Conservation (phyloP, 2,113 vertebrate species). For the Strix uralensis region DNA sequence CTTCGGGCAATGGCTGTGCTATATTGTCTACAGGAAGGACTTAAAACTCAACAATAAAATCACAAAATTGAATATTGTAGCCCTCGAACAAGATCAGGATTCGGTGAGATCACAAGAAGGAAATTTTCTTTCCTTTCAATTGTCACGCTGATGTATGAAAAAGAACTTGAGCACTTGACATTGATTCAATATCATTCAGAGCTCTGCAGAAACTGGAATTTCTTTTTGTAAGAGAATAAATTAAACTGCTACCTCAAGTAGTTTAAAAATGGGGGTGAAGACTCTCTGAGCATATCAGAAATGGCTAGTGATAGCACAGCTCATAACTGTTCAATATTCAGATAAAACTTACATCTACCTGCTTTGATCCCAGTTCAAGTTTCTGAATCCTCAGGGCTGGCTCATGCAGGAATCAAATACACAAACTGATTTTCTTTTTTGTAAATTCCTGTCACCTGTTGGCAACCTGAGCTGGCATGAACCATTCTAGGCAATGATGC, state of each 20-base stretch:
- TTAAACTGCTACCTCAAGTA: background rate
- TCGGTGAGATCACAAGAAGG: background rate
- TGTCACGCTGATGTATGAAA: background rate
- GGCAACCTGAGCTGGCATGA: background rate
- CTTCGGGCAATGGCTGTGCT: background rate
- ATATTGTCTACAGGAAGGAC: background rate
- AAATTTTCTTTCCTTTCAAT: constrained; percentile 12
- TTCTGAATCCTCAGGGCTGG: background rate
- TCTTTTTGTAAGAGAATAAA: background rate
- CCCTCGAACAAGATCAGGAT: background rate
- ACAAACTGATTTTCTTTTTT: background rate
- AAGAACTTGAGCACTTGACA: background rate
- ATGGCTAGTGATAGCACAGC: background rate
- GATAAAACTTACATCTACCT: background rate
- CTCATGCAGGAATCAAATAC: background rate
- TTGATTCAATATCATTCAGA: constrained; percentile 8
- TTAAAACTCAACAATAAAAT: background rate
- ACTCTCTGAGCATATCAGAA: background rate
- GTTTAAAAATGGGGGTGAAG: background rate
- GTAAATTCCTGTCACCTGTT: background rate
- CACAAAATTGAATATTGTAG: background rate
- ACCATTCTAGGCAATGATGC: background rate
- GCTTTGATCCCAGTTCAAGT: background rate
- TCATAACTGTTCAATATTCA: background rate
- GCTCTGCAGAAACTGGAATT: background rate